A percentile compares a stretch with the other conserved stretches of the same genome.
Conservation (phyloP, 2,113 vertebrate genomes). For the Cryptomyrus ogoouensis region DNA sequence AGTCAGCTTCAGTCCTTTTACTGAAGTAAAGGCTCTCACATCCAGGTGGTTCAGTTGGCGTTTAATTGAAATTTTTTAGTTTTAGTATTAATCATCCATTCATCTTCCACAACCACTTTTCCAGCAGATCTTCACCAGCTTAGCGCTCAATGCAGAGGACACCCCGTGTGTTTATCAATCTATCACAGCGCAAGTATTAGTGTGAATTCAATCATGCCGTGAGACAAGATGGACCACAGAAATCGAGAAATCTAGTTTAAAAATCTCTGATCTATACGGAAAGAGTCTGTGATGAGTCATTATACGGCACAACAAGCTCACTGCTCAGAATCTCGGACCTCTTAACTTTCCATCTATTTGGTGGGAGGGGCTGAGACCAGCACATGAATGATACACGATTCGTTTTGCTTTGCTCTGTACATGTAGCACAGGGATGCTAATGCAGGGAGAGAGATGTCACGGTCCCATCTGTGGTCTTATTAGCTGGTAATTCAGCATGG, state of each 20-base stretch:
- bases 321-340: background rate
- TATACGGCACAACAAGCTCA: background rate
- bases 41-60: background rate
- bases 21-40: background rate
- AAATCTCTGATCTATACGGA: background rate
- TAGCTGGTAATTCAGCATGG: constrained; percentile 13
- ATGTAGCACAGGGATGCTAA: background rate
- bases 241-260: background rate
- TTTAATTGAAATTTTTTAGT: background rate
- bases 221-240: background rate
- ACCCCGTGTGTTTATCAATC: background rate
- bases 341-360: background rate
- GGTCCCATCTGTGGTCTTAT: constrained; percentile 12
- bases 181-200: background rate
- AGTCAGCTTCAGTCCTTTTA: background rate
- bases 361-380: background rate
- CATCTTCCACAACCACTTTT: background rate
- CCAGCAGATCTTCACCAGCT: background rate
- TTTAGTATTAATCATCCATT: background rate
- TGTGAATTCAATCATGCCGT: background rate
- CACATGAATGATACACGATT: background rate
- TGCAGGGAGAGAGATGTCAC: background rate
- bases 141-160: background rate
- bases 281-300: background rate
- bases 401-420: background rate